phyloP scores from a whole-genome alignment of 1,140 invertebrate genomes.

The Thrips palmi region DNA sequence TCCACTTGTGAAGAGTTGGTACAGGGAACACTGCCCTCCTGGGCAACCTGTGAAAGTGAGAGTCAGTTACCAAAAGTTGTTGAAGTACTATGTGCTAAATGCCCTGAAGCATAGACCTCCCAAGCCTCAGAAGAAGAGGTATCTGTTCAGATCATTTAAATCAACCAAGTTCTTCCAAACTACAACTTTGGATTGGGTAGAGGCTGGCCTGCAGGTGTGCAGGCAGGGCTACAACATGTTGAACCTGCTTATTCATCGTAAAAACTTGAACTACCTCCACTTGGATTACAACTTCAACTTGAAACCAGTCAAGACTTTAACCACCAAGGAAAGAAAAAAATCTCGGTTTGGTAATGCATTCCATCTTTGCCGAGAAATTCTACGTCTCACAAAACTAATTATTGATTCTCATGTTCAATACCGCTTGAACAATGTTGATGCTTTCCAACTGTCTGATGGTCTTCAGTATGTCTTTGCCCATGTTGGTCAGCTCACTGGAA shows the following conservation, averaged over 20 bases:
- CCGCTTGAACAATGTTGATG: constrained; percentile 96
- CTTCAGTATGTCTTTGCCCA: constrained; percentile 99
- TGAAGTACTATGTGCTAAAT: constrained; percentile 98
- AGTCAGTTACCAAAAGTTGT: constrained; percentile 95
- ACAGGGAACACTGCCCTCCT: constrained; percentile 92
- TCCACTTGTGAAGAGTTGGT: constrained; percentile 95
- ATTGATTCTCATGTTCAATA: constrained; percentile 99
- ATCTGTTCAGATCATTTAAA: constrained; percentile 97
- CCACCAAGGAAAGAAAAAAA: constrained; percentile 98
- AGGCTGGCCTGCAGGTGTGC: constrained; percentile 94
- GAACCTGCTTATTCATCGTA: constrained; percentile 95
- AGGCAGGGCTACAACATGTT: constrained; percentile 99
- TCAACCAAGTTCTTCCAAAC: constrained; percentile 99
- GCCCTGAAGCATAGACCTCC: constrained; percentile 91
- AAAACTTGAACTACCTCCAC: constrained; percentile 98
- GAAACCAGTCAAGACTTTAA: constrained; percentile 98
- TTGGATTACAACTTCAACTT: constrained; percentile 99
- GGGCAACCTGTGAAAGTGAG: constrained; percentile 98
- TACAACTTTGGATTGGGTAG: constrained; percentile 98
- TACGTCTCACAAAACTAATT: constrained; percentile 92
- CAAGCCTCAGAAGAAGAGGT: constrained; percentile 97
- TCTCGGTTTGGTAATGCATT: constrained; percentile 99
- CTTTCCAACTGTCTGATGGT: constrained; percentile 95
- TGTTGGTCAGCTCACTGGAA: constrained; percentile 97
- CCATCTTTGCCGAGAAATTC: constrained; percentile 95